These are phyloP conservation scores for Toxotes chatareus DNA, from an alignment of 2,113 vertebrate species.

Conservation along the genomic window DNA sequence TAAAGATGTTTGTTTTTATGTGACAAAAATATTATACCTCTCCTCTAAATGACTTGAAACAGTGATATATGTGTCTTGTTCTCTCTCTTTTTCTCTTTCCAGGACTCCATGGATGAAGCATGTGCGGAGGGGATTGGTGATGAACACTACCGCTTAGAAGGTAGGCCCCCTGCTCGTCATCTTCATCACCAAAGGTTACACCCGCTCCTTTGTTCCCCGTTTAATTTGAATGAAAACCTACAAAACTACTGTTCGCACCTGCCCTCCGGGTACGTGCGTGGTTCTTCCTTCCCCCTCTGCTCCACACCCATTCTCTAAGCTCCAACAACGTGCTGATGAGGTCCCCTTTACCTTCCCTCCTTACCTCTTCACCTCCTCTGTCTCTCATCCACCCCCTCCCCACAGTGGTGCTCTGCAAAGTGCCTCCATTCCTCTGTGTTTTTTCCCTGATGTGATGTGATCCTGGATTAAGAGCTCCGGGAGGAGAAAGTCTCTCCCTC, in stretches of 20 bases:
- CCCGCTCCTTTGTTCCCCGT: neutral
- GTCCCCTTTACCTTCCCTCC: constrained; percentile 51
- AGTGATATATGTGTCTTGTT: constrained; percentile 29
- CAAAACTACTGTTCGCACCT: neutral
- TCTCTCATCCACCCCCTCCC: constrained; percentile 51
- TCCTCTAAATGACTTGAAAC: constrained; percentile 33
- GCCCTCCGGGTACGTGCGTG: constrained; percentile 22
- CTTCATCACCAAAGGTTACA: neutral
- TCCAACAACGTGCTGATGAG: constrained; percentile 62
- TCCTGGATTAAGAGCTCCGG: constrained; percentile 86
- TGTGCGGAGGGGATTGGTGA: constrained; percentile 89
- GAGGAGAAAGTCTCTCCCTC: constrained; percentile 75
- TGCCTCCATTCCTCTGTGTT: constrained; percentile 61
- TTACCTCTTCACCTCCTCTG: constrained; percentile 34
- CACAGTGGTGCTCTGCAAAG: constrained; percentile 48
- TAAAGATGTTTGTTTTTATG: constrained; percentile 69
- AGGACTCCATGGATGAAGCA: constrained; percentile 90
- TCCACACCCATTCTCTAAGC: constrained; percentile 53
- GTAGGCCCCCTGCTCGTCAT: constrained; percentile 78
- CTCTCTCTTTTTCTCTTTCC: constrained; percentile 53
- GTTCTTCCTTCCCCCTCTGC: constrained; percentile 6
- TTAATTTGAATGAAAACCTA: constrained; percentile 14
- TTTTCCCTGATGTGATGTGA: constrained; percentile 68
- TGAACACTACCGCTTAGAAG: constrained; percentile 95
- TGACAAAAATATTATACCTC: constrained; percentile 49